A percentile compares a stretch with the other conserved stretches of the same genome.
phyloP scores from a whole-genome alignment of 2,888 invertebrate genomes.

The Amiota communis region DNA sequence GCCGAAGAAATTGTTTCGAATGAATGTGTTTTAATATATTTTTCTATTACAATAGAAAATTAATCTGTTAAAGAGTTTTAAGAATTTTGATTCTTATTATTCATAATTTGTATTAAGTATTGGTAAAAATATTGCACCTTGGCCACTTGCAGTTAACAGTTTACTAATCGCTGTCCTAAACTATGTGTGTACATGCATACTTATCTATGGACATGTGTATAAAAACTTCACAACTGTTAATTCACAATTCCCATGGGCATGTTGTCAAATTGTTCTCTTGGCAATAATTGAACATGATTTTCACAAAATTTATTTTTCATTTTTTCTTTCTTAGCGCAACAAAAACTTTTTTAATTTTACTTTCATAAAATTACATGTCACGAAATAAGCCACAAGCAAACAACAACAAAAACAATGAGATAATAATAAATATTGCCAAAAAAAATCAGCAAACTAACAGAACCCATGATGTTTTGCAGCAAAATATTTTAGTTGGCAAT shows the following conservation, averaged over 20 bases:
- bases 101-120: no score
- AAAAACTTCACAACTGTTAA: not conserved
- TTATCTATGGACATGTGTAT: not conserved
- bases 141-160: no score
- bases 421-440: not conserved
- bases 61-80: no score
- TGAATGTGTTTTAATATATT: no score
- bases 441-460: not conserved
- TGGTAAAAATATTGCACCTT: no score
- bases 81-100: no score
- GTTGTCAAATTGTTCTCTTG: not conserved
- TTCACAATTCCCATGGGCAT: no score
- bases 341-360: slow-evolving; percentile 26
- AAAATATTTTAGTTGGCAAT: not conserved
- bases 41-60: no score
- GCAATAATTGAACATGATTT: not conserved
- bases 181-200: no score
- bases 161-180: no score
- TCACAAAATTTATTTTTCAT: slow-evolving; percentile 10
- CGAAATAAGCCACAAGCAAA: slow-evolving; percentile 14
- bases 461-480: not conserved
- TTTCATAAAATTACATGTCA: slow-evolving; percentile 13
- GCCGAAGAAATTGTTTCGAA: no score
- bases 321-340: not conserved
- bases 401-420: slow-evolving; percentile 4